Evolutionary conservation across 2,113 vertebrate species (phyloP).

Genomic region (Pan paniscus): DNA sequence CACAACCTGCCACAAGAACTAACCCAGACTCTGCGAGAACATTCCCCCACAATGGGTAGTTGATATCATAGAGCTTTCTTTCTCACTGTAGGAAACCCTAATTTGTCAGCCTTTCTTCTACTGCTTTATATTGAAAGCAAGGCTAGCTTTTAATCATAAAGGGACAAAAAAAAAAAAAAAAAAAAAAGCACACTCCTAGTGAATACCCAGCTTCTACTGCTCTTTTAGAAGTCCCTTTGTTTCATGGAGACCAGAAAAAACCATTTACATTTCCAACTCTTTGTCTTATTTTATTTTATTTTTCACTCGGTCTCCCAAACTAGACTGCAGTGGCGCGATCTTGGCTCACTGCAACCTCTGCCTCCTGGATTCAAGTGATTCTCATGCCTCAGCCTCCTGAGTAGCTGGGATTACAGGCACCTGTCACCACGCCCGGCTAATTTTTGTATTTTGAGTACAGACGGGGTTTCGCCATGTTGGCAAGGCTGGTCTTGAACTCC

Average conservation of each 20-base stretch:
- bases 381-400: too few relatives aligned
- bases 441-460: too few relatives aligned
- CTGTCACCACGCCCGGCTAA: fast-evolving
- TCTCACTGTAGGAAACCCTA: neutral
- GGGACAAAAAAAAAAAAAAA: neutral
- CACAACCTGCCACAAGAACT: neutral
- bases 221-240: neutral
- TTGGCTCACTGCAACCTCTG: fast-evolving
- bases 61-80: neutral
- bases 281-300: neutral
- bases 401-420: too few relatives aligned
- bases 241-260: neutral
- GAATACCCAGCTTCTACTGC: neutral
- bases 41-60: too few relatives aligned
- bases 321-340: too few relatives aligned
- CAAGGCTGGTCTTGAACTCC: too few relatives aligned
- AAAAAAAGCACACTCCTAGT: neutral
- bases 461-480: too few relatives aligned
- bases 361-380: too few relatives aligned
- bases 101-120: neutral
- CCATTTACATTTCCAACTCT: neutral
- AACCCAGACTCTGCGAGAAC: neutral
- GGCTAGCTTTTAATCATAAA: neutral
- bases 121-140: neutral
- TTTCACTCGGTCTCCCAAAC: too few relatives aligned